Conservation (phyloP, 30 jellyfish, hydroid and myxozoan species). For the Sanderia malayensis region DNA sequence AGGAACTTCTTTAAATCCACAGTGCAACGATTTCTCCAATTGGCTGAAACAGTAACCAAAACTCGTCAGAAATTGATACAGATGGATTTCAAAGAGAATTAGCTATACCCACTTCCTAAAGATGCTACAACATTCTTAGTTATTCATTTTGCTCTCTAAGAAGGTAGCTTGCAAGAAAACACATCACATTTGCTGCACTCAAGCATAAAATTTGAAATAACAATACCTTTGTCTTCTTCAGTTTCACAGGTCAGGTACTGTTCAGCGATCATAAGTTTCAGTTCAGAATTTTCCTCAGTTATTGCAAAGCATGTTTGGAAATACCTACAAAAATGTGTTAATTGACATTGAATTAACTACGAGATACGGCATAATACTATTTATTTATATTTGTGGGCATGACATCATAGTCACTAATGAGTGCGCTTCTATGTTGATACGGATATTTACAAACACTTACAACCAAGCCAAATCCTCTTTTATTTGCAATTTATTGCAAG, state of each 20-base stretch:
- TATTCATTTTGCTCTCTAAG: too few species aligned
- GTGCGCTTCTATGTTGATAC: too few species aligned
- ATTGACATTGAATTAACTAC: too few species aligned
- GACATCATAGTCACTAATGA: too few species aligned
- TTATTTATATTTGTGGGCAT: too few species aligned
- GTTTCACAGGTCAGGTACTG: slow-evolving; percentile 49
- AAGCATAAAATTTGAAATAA: too few species aligned
- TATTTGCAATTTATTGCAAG: slow-evolving; percentile 86
- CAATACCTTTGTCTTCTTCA: slow-evolving; percentile 68
- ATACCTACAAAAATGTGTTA: slow-evolving; percentile 66
- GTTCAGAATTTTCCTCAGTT: slow-evolving; percentile 49
- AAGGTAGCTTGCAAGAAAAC: too few species aligned
- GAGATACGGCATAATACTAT: background rate
- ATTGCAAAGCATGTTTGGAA: slow-evolving; percentile 85
- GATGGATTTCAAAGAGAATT: background rate
- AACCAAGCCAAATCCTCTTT: slow-evolving; percentile 88
- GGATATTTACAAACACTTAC: slow-evolving; percentile 67
- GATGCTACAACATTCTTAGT: too few species aligned
- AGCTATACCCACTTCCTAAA: too few species aligned
- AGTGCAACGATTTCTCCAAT: slow-evolving; percentile 67
- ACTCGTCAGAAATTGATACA: too few species aligned
- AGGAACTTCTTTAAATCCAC: slow-evolving; percentile 80
- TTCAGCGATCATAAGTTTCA: slow-evolving; percentile 61
- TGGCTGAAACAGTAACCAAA: slow-evolving; percentile 41
- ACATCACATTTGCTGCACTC: too few species aligned